Evolutionary conservation across 2,888 invertebrate genomes (phyloP), one percentile per base, ranked within the genome.

Genomic region (Proisotoma minuta): DNA sequence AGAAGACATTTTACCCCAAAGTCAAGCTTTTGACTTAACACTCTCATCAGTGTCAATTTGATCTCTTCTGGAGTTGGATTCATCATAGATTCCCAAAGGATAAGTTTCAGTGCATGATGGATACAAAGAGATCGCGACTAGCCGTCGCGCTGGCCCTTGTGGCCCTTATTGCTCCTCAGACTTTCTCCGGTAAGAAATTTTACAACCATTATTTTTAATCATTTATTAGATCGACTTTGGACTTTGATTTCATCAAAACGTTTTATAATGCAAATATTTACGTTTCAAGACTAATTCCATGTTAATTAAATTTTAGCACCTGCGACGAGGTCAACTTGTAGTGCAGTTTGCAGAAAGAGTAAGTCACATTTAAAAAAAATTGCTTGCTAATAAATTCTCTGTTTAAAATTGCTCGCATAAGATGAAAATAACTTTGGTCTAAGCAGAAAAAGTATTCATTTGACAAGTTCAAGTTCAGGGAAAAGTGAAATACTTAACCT

Each of bases 131-230:
- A 57, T 60, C 62, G 62, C 61, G 61, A 27, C 53, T 66, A 49
- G 68, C 66, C 59, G 61, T 64, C 43, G 58, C 59, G 26, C 62
- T 60, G 63, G 69, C 69, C 24, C 43, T 66, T 3, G 47, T 66
- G 22, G 69, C 69, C 57, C 23, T 66, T 26, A 48, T 66, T n/a
- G 60, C 50, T 53, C 69, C 69, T 27, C 27, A 60, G 5, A 61
- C 63, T 47, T 69, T 66, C 60, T 65, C 69, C 39, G 69, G 69
- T 69, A 57, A 56, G 29, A 48, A 43, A 43, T 18, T 5, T 12
- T 43, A 43, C n/a, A n/a, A n/a, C n/a, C n/a, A n/a, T n/a, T n/a
- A n/a, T n/a, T n/a, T n/a, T n/a, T n/a, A n/a, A n/a, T n/a, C n/a
- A n/a, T n/a, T n/a, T n/a, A n/a, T n/a, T n/a, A n/a, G n/a, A n/a